Evolutionary conservation across 2,113 vertebrate species (phyloP).

Genomic region (Mus pahari): DNA sequence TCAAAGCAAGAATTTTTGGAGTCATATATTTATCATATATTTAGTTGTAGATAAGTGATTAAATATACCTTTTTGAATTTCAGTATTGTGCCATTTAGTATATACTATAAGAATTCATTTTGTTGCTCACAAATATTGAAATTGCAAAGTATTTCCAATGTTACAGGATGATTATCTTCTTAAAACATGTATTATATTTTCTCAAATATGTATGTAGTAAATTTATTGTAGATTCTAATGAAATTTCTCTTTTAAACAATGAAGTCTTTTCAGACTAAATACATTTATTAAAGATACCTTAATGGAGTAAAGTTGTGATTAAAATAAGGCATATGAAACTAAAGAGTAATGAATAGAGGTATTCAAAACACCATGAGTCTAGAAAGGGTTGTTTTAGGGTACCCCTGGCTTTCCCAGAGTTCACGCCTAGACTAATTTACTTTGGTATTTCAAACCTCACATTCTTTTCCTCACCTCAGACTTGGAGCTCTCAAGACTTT

Average conservation of each 20-base stretch:
- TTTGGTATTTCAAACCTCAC: slow-evolving; percentile 61
- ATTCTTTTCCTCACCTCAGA: slow-evolving; percentile 77
- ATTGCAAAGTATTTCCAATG: not conserved
- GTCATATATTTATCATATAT: not conserved
- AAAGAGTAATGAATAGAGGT: not conserved
- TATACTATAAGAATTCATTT: not conserved
- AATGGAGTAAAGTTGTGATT: not conserved
- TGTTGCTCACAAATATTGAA: not conserved
- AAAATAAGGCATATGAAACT: slow-evolving; percentile 3
- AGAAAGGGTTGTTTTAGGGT: slow-evolving; percentile 46
- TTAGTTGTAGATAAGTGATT: slow-evolving; percentile 11
- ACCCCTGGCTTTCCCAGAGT: slow-evolving; percentile 38
- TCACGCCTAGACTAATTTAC: slow-evolving; percentile 45
- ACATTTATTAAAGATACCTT: not conserved
- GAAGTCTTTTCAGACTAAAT: slow-evolving; percentile 22
- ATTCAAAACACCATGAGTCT: not conserved
- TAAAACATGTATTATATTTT: not conserved
- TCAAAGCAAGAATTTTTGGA: slow-evolving; percentile 22
- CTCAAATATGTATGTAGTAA: not conserved
- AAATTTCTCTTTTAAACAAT: slow-evolving; percentile 31
- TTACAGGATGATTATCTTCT: not conserved
- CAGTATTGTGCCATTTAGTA: not conserved
- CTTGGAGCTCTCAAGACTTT: slow-evolving; percentile 54
- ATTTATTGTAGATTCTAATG: not conserved
- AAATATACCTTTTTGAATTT: slow-evolving; percentile 2